Base-by-base conservation (phyloP, 2,797 vertebrate species). In the Picus viridis region DNA sequence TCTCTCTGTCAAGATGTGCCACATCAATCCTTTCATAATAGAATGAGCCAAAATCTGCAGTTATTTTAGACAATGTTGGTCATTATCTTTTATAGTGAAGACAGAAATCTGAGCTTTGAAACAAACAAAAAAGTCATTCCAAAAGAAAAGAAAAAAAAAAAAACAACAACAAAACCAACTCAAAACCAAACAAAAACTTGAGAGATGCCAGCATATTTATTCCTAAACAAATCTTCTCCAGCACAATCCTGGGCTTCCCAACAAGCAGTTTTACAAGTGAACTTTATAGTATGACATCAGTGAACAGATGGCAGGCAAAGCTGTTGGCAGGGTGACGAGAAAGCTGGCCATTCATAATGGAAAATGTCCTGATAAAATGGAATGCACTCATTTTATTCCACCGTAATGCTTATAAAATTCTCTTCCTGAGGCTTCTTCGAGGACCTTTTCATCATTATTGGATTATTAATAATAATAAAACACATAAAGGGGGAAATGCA, bases 321-420 rank as follows among this genome's bases (percentile, higher is more conserved):
- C 93, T 93, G 74, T 69, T 97, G 88, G 95, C 87, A 96, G 94
- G 89, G 54, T 83, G 64, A 73, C 83, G 78, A 94, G 89, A 96
- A 90, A 93, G 78, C 68, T 95, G 86, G 94, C 95, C 92, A 94
- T 97, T 97, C 94, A 95, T 95, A 95, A 97, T 89, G 94, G 96
- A 97, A 97, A 97, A 96, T 97, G 91, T 97, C 94, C 95, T 95
- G 95, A 97, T 93, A 93, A 92, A 96, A 96, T 95, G 71, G 85
- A 97, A 96, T 95, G 91, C 15, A 3, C 93, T 97, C 94, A 93
- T 97, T 96, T 97, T 96, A 97, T 97, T 97, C 83, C 95, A 94
- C 7, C 6, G 83, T 89, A 91, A 93, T 94, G 92, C 97, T 97
- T 97, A 95, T 87, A 96, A 79, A 92, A 94, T 95, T 96, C 85